A percentile compares a stretch with the other conserved stretches of the same genome.
These are phyloP conservation scores for Epinotia nisella DNA, from an alignment of 2,888 invertebrate species.

Conservation along the genomic window DNA sequence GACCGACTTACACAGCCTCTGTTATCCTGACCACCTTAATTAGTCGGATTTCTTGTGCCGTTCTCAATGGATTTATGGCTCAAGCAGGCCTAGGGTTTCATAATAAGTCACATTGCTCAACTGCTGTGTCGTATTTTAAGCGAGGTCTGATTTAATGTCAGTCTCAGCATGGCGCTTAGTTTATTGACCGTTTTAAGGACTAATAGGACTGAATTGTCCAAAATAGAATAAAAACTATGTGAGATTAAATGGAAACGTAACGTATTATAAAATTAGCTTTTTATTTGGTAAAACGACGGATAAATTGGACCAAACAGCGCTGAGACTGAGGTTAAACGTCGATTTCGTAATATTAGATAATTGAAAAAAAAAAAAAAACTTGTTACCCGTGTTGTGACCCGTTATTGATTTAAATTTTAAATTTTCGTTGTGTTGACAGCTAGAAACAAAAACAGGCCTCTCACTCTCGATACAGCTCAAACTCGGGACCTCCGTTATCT, in stretches of 20 bases:
- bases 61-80: constrained; percentile 39
- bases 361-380: too few species aligned
- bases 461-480: too few species aligned
- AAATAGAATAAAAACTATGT: neutral
- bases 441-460: too few species aligned
- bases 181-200: neutral
- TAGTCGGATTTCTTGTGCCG: constrained; percentile 32
- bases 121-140: constrained; percentile 24
- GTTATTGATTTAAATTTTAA: too few species aligned
- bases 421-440: too few species aligned
- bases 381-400: too few species aligned
- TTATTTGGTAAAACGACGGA: too few species aligned
- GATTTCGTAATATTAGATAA: too few species aligned
- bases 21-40: constrained; percentile 33
- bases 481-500: too few species aligned
- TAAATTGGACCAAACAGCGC: too few species aligned
- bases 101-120: constrained; percentile 39
- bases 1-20: constrained; percentile 19
- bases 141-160: constrained; percentile 25
- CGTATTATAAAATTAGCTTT: neutral
- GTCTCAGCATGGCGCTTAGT: constrained; percentile 3
- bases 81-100: constrained; percentile 37
- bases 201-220: neutral
- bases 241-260: neutral
- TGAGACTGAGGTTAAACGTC: too few species aligned